These are phyloP conservation scores for Mionectes olivaceus DNA, from an alignment of 2,797 vertebrate genomes.

Conservation along the genomic window DNA sequence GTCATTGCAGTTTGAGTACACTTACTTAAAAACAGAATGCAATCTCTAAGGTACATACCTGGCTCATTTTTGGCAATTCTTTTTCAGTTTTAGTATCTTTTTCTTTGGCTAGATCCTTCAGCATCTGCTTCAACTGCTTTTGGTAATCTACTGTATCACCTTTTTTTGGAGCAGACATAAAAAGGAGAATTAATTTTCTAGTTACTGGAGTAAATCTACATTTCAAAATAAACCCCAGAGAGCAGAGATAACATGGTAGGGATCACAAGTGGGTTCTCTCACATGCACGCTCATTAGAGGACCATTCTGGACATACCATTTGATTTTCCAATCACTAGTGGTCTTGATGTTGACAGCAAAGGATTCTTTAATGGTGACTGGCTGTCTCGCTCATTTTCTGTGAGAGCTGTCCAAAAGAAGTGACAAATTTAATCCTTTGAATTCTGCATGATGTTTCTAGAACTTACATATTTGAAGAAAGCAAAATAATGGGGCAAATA, in stretches of 20 bases:
- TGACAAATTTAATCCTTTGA: not conserved
- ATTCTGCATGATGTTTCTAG: not conserved
- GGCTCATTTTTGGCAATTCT: constrained; percentile 91
- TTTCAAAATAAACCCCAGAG: not conserved
- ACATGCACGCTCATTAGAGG: accelerated
- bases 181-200: not conserved
- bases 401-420: constrained; percentile 82
- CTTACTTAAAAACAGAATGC: not conserved
- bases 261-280: not conserved
- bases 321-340: constrained; percentile 85
- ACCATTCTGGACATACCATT: constrained; percentile 75
- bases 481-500: not conserved
- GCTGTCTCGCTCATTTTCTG: constrained; percentile 87
- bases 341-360: constrained; percentile 88
- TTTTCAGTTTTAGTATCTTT: constrained; percentile 88
- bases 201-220: not conserved
- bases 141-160: constrained; percentile 87
- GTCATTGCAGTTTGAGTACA: not conserved
- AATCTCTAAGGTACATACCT: constrained; percentile 81
- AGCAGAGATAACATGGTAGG: not conserved
- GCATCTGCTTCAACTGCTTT: constrained; percentile 95
- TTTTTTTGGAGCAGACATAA: constrained; percentile 23
- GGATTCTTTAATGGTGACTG: constrained; percentile 86
- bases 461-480: not conserved
- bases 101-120: constrained; percentile 90